phyloP scores from a whole-genome alignment of 2,888 invertebrate genomes.

The Hirtodrosophila trivittata region DNA sequence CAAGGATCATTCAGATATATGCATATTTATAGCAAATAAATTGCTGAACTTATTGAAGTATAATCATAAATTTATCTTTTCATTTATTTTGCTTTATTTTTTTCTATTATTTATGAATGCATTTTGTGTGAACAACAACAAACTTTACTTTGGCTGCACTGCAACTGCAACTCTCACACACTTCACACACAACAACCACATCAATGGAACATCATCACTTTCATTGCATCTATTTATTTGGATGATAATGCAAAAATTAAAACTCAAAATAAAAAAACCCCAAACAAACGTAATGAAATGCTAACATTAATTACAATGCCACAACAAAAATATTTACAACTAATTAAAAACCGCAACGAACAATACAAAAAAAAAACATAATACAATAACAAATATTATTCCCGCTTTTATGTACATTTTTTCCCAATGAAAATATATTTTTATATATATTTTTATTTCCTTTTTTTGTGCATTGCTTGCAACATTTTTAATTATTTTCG shows the following conservation, averaged over 20 bases:
- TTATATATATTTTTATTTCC: background rate
- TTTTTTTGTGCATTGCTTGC: constrained; percentile 32
- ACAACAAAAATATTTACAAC: constrained; percentile 47
- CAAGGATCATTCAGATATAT: too few species aligned
- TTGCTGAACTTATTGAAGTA: constrained; percentile 5
- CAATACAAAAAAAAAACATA: constrained; percentile 42
- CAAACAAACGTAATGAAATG: constrained; percentile 41
- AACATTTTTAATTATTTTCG: constrained; percentile 56
- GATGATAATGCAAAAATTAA: constrained; percentile 1
- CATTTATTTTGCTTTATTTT: constrained; percentile 5
- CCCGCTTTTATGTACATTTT: constrained; percentile 12
- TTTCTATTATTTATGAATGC: constrained; percentile 33
- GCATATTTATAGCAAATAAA: too few species aligned
- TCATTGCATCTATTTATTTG: background rate
- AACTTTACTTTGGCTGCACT: constrained; percentile 63
- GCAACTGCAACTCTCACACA: constrained; percentile 5
- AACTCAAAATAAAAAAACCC: constrained; percentile 22
- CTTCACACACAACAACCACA: constrained; percentile 20
- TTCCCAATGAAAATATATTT: too few species aligned
- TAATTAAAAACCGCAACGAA: constrained; percentile 58
- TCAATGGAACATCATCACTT: constrained; percentile 24
- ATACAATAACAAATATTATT: constrained; percentile 19
- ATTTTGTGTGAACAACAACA: constrained; percentile 48
- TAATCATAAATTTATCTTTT: constrained; percentile 15
- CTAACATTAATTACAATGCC: constrained; percentile 57